Conservation (phyloP, 2,113 vertebrate species). For the Ictalurus punctatus region DNA sequence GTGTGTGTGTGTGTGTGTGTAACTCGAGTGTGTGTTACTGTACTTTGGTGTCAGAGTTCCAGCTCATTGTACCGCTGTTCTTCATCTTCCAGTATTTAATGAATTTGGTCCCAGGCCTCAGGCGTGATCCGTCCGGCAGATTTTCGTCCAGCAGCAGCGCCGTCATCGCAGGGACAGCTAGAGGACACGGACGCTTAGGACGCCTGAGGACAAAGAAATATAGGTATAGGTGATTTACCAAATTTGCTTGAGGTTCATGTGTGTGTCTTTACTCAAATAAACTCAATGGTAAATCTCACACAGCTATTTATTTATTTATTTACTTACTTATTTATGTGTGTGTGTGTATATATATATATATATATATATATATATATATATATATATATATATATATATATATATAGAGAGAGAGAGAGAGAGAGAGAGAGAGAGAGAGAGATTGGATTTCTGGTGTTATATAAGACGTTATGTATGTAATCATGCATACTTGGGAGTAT, state of each 20-base stretch:
- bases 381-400: too few species aligned
- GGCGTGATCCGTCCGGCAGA: slow-evolving; percentile 88
- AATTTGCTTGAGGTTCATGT: background rate
- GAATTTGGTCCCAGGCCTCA: slow-evolving; percentile 90
- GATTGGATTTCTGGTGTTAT: too few species aligned
- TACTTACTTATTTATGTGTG: too few species aligned
- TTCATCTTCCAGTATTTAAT: slow-evolving; percentile 98
- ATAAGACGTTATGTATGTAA: too few species aligned
- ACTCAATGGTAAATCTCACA: too few species aligned
- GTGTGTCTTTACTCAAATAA: background rate
- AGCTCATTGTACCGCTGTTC: slow-evolving; percentile 87
- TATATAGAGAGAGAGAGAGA: too few species aligned
- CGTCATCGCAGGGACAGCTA: slow-evolving; percentile 83
- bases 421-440: too few species aligned
- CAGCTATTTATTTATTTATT: too few species aligned
- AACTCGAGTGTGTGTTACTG: background rate
- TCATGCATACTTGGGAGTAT: too few species aligned
- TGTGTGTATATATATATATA: too few species aligned
- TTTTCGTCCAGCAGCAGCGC: slow-evolving; percentile 95
- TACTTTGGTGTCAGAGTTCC: slow-evolving; percentile 89
- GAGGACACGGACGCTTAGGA: slow-evolving; percentile 80
- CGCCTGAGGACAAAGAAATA: slow-evolving; percentile 64
- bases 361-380: too few species aligned
- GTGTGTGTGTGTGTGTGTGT: background rate
- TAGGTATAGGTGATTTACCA: background rate